Conservation (phyloP, 2,113 vertebrate species). For the Anguilla rostrata region DNA sequence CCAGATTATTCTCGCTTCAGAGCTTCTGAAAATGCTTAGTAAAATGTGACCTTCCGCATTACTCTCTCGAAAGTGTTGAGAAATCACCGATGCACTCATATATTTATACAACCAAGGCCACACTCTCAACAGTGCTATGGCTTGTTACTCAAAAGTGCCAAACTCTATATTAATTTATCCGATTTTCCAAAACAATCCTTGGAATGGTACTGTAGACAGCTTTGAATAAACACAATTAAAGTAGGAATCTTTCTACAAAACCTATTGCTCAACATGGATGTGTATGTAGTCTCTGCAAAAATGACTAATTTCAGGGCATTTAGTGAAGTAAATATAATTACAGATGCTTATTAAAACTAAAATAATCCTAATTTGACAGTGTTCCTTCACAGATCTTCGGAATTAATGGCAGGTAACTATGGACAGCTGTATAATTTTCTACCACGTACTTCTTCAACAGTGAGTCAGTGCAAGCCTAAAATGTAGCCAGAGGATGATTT, state of each 20-base stretch:
- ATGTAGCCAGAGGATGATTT: slow-evolving; percentile 54
- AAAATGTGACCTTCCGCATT: slow-evolving; percentile 13
- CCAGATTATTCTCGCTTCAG: not conserved
- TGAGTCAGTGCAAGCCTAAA: slow-evolving; percentile 52
- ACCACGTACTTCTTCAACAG: slow-evolving; percentile 35
- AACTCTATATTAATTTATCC: slow-evolving; percentile 1
- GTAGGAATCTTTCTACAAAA: slow-evolving; percentile 40
- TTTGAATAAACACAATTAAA: slow-evolving; percentile 45
- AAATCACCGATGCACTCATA: slow-evolving; percentile 22
- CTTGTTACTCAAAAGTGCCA: slow-evolving; percentile 33
- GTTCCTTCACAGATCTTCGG: slow-evolving; percentile 7
- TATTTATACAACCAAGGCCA: slow-evolving; percentile 12
- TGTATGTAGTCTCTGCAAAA: slow-evolving; percentile 49
- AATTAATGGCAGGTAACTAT: slow-evolving; percentile 9
- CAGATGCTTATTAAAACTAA: slow-evolving; percentile 61
- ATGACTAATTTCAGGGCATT: slow-evolving; percentile 53
- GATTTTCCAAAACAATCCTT: slow-evolving; percentile 32
- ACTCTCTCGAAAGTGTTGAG: not conserved
- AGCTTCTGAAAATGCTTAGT: slow-evolving; percentile 10
- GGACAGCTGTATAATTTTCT: slow-evolving; percentile 45
- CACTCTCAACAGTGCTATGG: slow-evolving; percentile 32
- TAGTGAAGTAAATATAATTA: slow-evolving; percentile 63
- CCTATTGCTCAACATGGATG: slow-evolving; percentile 33
- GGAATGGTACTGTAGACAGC: slow-evolving; percentile 33
- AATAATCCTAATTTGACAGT: slow-evolving; percentile 42